These are phyloP conservation scores for Tricholauxania praeusta DNA, from an alignment of 2,888 invertebrate genomes.

Conservation along the genomic window DNA sequence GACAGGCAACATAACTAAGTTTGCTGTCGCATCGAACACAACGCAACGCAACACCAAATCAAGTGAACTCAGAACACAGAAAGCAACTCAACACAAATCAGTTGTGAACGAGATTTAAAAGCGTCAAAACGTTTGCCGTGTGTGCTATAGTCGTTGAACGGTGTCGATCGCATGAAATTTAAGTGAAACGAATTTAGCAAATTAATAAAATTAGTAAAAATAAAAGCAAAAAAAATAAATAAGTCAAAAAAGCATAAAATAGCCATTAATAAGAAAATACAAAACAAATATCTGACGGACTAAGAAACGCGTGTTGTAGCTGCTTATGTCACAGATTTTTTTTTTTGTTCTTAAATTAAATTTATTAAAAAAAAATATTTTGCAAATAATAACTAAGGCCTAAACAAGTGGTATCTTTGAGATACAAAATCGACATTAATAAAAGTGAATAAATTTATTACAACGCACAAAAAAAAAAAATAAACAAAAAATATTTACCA, in stretches of 20 bases:
- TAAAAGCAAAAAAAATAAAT: background rate
- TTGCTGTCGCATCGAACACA: background rate
- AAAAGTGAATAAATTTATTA: background rate
- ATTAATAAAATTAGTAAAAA: background rate
- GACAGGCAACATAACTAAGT: conserved; percentile 11
- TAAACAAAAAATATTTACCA: background rate
- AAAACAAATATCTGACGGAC: background rate
- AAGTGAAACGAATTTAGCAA: conserved; percentile 15
- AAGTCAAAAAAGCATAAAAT: background rate
- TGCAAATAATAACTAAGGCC: background rate
- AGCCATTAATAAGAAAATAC: background rate
- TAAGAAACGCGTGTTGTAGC: background rate
- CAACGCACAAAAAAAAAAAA: background rate
- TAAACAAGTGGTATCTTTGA: background rate
- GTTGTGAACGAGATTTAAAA: conserved; percentile 25
- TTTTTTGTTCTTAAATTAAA: background rate
- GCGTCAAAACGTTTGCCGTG: background rate
- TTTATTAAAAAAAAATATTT: background rate
- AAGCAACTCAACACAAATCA: conserved; percentile 11
- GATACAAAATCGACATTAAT: background rate
- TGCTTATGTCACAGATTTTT: conserved; percentile 22
- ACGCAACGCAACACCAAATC: background rate
- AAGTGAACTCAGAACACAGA: background rate
- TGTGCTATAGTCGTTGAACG: background rate
- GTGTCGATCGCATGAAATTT: background rate